Percentiles rank a stretch among this genome's conserved stretches.
Conservation (phyloP, 2,888 invertebrate species). For the Hirtodrosophila duncani region DNA sequence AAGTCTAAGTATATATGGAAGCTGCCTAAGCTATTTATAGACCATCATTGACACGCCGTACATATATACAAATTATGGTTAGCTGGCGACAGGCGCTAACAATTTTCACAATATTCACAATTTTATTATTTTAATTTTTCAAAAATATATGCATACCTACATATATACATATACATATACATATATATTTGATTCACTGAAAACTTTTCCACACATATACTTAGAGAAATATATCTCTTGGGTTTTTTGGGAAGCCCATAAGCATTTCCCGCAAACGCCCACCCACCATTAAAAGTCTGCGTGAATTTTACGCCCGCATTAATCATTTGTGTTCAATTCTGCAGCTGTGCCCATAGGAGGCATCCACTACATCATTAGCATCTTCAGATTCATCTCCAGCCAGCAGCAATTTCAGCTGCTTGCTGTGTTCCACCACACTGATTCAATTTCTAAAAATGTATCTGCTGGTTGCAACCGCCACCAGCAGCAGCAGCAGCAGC, state of each 20-base stretch:
- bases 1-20: slow-evolving; percentile 8
- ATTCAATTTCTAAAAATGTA: slow-evolving; percentile 67
- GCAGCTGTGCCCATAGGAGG: slow-evolving; percentile 42
- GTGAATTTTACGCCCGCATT: slow-evolving; percentile 50
- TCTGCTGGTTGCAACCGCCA: slow-evolving; percentile 42
- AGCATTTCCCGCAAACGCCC: too few species aligned
- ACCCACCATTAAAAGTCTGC: too few species aligned
- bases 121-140: slow-evolving; percentile 15
- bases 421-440: slow-evolving; percentile 37
- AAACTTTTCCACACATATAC: too few species aligned
- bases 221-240: too few species aligned
- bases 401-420: slow-evolving; percentile 21
- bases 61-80: slow-evolving; percentile 19
- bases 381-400: slow-evolving; percentile 7
- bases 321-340: slow-evolving; percentile 41
- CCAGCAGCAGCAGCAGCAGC: slow-evolving; percentile 18
- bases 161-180: too few species aligned
- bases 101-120: slow-evolving; percentile 40
- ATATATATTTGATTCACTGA: too few species aligned
- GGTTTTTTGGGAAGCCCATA: too few species aligned
- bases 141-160: slow-evolving; percentile 53
- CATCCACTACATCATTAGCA: not conserved
- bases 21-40: slow-evolving; percentile 25
- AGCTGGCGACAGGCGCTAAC: slow-evolving; percentile 65
- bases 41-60: not conserved